Evolutionary conservation across 2,888 invertebrate species (phyloP).

Genomic region (Chesias legatella): DNA sequence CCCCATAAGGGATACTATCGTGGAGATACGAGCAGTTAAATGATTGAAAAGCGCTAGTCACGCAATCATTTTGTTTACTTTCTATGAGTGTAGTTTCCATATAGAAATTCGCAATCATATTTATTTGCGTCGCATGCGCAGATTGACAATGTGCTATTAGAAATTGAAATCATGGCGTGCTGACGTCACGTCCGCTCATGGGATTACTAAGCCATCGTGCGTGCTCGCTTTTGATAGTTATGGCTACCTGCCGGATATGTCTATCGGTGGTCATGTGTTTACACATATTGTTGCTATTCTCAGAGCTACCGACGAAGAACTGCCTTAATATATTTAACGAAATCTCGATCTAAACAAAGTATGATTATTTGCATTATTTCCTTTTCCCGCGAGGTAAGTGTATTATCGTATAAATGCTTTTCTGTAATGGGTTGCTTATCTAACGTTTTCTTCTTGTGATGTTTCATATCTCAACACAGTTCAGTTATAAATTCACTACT

Average conservation of each 20-base stretch:
- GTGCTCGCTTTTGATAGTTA: constrained; percentile 6
- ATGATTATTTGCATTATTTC: too few relatives aligned
- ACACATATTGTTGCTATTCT: not conserved
- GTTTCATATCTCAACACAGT: too few relatives aligned
- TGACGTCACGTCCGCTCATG: constrained; percentile 49
- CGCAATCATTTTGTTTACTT: constrained; percentile 25
- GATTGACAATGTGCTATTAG: constrained; percentile 48
- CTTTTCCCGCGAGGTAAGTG: too few relatives aligned
- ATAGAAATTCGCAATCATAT: constrained; percentile 19
- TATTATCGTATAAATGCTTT: too few relatives aligned
- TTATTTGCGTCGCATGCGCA: constrained; percentile 39
- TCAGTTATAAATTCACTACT: too few relatives aligned
- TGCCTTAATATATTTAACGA: too few relatives aligned
- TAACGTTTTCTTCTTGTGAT: too few relatives aligned
- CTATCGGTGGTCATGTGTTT: constrained; percentile 3
- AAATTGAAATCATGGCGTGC: constrained; percentile 41
- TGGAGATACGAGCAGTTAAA: constrained; percentile 12
- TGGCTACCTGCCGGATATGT: constrained; percentile 4
- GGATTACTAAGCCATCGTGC: constrained; percentile 20
- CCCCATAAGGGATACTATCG: constrained; percentile 4
- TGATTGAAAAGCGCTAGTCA: constrained; percentile 14
- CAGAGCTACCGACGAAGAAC: too few relatives aligned
- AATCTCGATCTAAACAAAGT: too few relatives aligned
- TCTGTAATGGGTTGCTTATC: too few relatives aligned
- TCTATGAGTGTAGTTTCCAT: too few relatives aligned